Base-by-base conservation (phyloP, 2,113 vertebrate species). In the Erpornis zantholeuca region DNA sequence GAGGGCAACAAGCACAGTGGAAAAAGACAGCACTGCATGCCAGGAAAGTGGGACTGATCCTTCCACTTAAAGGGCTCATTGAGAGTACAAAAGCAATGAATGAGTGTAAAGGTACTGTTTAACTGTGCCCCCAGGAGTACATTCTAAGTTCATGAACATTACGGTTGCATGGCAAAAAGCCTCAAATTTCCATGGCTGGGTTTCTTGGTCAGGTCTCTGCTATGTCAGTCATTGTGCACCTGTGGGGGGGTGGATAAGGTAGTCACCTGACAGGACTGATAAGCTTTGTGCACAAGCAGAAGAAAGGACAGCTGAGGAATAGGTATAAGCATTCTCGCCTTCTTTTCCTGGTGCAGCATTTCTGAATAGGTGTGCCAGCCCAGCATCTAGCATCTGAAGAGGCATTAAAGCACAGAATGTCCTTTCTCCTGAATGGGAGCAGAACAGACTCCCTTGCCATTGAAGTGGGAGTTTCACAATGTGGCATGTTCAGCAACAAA, bases 191-290 rank as follows among this genome's bases (percentile, higher is more conserved):
- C 38, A 24, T 7, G 44, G 44, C 0, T 44, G 35, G 29, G 31
- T 70, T 82, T 85, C 75, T 72, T 76, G 24, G 13, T 36, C 50
- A 42, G 59, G 15, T 57, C 50, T 81, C 47, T 90, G 15, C 40
- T 50, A 5, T 13, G 53, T 72, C 65, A 60, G 47, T 33, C 61
- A 17, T 9, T 47, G 29, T 53, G 50, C 35, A 82, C n/a, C 21
- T 60, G 31, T n/a, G 15, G 13, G 92, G 89, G 28, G 47, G 7
- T 0, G 0, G 38, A 15, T 11, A 42, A 64, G 23, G 31, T 35
- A 6, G 0, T 38, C 78, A 49, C 20, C 53, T 1, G 2, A 56
- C 29, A 16, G 13, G 8, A 11, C 15, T 2, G 2, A 13, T 40
- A 38, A 77, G 35, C 28, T 92, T 72, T 1, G 0, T 64, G 17